These are phyloP conservation scores for Phalacrocorax brasilianus DNA, from an alignment of 2,113 vertebrate genomes.

Conservation along the genomic window DNA sequence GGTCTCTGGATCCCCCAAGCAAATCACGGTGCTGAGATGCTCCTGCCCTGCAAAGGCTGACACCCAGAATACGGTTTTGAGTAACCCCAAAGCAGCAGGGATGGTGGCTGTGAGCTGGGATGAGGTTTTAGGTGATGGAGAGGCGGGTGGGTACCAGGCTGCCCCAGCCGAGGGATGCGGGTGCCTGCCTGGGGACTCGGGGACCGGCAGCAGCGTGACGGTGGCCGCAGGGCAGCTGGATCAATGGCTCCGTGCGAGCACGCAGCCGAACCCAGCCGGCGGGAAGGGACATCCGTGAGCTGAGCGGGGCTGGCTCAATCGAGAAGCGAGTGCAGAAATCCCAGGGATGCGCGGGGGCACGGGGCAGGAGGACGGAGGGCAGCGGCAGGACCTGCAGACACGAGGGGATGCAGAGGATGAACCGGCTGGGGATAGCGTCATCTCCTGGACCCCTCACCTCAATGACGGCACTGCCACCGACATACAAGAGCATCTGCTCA, in stretches of 20 bases:
- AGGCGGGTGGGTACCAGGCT: not conserved
- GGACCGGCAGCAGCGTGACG: not conserved
- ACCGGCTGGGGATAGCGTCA: accelerated
- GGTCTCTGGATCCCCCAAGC: not conserved
- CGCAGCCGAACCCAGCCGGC: not conserved
- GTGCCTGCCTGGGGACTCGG: not conserved
- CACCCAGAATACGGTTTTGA: not conserved
- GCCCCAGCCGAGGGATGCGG: not conserved
- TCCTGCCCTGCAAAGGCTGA: too few relatives aligned
- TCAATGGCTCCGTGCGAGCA: not conserved
- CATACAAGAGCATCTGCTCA: not conserved
- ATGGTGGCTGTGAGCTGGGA: not conserved
- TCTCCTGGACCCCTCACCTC: accelerated
- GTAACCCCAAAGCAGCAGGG: not conserved
- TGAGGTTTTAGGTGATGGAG: not conserved
- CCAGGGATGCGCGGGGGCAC: not conserved
- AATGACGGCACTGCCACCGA: accelerated
- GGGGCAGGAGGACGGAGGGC: not conserved
- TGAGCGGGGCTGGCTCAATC: not conserved
- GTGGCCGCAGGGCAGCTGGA: not conserved
- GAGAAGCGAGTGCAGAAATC: accelerated
- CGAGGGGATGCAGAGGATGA: accelerated
- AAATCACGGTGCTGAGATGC: not conserved
- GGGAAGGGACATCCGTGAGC: not conserved
- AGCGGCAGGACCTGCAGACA: not conserved